Evolutionary conservation across 2,113 vertebrate species (phyloP), one percentile per base, ranked within the genome.

Genomic region (Sardina pilchardus): DNA sequence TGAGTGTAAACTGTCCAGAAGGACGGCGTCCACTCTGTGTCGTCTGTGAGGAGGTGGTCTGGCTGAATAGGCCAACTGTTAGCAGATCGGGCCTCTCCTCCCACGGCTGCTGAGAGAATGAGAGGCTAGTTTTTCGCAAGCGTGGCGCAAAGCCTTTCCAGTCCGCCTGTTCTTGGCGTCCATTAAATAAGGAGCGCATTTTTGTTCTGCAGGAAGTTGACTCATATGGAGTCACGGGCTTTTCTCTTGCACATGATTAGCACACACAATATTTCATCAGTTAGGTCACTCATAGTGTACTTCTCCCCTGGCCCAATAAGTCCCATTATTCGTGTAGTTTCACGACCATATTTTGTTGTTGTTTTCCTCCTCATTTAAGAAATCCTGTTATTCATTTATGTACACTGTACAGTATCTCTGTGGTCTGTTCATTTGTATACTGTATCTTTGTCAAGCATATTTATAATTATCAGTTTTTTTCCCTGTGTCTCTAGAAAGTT

Each of bases 81-180:
- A 84, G 86, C 85, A 59, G 86, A 44, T 85, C 86, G 87, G 85
- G 78, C 86, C 47, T 71, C 83, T 81, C 78, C 88, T 90, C 89
- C 87, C 87, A 90, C 89, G 63, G 86, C 43, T 0, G 92, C 90
- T 90, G 91, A 94, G 85, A 90, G 87, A 92, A n/a, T 44, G 67
- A 48, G 53, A 81, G 10, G 59, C 89, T 83, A 81, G 85, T 4
- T 39, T 39, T 39, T 39, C 39, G 39, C 39, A 36, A 90, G 87
- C 85, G n/a, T 83, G 88, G 83, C 43, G 0, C 36, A 8, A 17
- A 85, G 47, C n/a, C n/a, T n/a, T n/a, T 6, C 63, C 39, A 39
- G 39, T 12, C 63, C n/a, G n/a, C 26, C 63, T 34, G 63, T 26
- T 71, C 63, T 30, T 71, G 63, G 3, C 26, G n/a, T 26, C 63